Evolutionary conservation across 30 jellyfish, hydroid and myxozoan species (phyloP), one percentile per base, ranked within the genome.

Genomic region (Aurelia sp.): DNA sequence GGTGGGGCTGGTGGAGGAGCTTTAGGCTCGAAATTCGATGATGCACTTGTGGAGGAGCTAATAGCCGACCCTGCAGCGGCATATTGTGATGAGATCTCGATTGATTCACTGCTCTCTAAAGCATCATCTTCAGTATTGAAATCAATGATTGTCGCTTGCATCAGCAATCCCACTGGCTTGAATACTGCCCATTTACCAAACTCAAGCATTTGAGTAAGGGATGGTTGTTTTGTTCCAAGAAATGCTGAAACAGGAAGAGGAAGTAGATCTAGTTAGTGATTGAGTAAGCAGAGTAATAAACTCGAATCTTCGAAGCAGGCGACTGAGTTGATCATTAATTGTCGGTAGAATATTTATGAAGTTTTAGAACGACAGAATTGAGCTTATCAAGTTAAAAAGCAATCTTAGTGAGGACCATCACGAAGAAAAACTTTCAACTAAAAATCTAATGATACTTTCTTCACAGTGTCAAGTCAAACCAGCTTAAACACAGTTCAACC

Each of bases 121-220:
- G 93, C 57, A 63, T 84, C 93, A 31, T 73, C 93, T 2, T 84
- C 93, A 10, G 80, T 84, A 64, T 84, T 84, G 69, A 84, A 84
- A 52, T 84, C 93, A 55, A 84, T 84, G 18, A 84, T 84, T 4
- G 93, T 84, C 18, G 88, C 93, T 62, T 84, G 93, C 93, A 84
- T 72, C 9, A 84, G 76, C 78, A 84, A 15, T 12, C 93, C 93
- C 10, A 84, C 74, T 44, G 93, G 93, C 76, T 84, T 84, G 93
- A 84, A 84, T 0, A 84, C 93, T 13, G 93, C 93, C 93, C 93
- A 84, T 61, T 84, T 84, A 1, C 93, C 93, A 66, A 84, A 84
- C 72, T 84, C 93, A 59, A 84, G 60, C 93, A 84, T 84, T 20
- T 84, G 87, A 22, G 93, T 84, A 33, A 84, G 44, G 50, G 93